Base-by-base conservation (phyloP, 2,797 vertebrate genomes). In the Brotogeris chrysoptera region DNA sequence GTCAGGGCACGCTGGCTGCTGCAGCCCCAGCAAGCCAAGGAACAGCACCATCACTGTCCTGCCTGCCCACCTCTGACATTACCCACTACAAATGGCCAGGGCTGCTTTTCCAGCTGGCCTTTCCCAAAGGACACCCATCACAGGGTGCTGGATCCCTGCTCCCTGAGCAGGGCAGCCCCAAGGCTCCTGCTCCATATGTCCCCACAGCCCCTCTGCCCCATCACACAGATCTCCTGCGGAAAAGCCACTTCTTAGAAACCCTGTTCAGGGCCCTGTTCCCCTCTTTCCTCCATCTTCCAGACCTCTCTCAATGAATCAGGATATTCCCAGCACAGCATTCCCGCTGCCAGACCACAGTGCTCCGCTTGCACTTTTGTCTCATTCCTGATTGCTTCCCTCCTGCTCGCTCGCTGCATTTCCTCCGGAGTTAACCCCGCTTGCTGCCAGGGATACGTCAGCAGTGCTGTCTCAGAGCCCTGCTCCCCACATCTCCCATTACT, bases 161-260 rank as follows among this genome's bases (percentile, higher is more conserved):
- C 24, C 30, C 52, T 20, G 19, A n/a, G 30, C 12, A 19, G n/a
- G 50, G 39, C 52, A 43, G 64, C 50, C n/a, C 36, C 3, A 0
- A 21, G 73, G 32, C 14, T 59, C 39, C 23, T 0, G 0, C 2
- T 0, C 28, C 39, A 4, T 0, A 0, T 9, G 15, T 69, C 50
- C 28, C 39, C 15, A 13, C 21, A 16, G 3, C 11, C 38, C 13
- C 63, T 46, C 57, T 69, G 73, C 30, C 25, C 59, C 60, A 43
- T 18, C 44, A 15, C 0, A 1, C 17, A 57, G 72, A 49, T 23
- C 12, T 46, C n/a, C 55, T 57, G n/a, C 1, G 7, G 21, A 34
- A 57, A 57, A 57, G 9, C 21, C 55, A 11, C 43, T 52, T 20
- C 70, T 55, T 38, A 60, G 39, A 78, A 81, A 49, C 25, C 13